Conservation (phyloP, 2,113 vertebrate species). For the Nothocercus nigrocapillus region DNA sequence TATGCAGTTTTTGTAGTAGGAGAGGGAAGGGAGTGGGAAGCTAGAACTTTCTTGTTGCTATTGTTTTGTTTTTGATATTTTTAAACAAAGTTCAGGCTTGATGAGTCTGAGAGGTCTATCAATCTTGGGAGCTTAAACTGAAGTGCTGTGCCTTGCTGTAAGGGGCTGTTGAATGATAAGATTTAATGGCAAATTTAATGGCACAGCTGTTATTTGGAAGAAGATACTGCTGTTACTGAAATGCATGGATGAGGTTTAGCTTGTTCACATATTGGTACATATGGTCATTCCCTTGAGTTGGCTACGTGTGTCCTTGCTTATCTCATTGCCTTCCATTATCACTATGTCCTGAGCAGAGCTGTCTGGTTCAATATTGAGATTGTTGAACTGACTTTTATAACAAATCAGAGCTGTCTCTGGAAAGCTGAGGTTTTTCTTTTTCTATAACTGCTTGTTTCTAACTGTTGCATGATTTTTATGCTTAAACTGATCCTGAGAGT, state of each 20-base stretch:
- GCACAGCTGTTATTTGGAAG: not conserved
- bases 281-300: not conserved
- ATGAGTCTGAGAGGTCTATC: not conserved
- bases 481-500: not conserved
- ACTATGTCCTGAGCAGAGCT: not conserved
- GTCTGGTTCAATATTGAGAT: not conserved
- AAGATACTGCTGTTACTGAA: not conserved
- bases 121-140: not conserved
- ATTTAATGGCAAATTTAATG: fast-evolving
- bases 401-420: not conserved
- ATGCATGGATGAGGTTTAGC: not conserved
- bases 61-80: not conserved
- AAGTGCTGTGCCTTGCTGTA: not conserved
- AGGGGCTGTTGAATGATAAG: not conserved
- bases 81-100: not conserved
- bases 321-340: not conserved
- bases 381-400: not conserved
- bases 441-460: not conserved
- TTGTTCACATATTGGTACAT: not conserved
- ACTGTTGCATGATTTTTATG: not conserved
- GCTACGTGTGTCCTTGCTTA: not conserved
- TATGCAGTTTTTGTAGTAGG: not conserved
- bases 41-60: not conserved
- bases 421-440: not conserved
- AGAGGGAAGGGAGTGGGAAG: not conserved